Evolutionary conservation across 2,113 vertebrate species (phyloP), one percentile per base, ranked within the genome.

Genomic region (Nesoenas mayeri): DNA sequence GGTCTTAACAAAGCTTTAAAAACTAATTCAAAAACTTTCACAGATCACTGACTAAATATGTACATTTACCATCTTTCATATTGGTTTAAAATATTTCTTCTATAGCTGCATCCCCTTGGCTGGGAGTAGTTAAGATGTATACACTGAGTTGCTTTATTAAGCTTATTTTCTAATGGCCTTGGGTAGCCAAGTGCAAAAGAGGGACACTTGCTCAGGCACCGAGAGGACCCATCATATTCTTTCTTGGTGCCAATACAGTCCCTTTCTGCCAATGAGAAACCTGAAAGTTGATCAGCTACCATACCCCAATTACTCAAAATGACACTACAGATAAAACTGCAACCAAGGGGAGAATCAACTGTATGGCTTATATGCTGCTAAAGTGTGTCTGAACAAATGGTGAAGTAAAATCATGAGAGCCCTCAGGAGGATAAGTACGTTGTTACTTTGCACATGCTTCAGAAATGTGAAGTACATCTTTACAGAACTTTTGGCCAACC

Each of bases 1-100:
- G 99, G 99, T 99, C 99, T 99, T 99, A 99, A 99, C 99, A 99
- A 99, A 99, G 99, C 99, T 99, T 99, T 99, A 99, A 99, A 99
- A 99, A 99, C 98, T 98, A 98, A 98, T 98, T 98, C 98, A 98
- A 98, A 98, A 99, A 99, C 99, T 99, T 99, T 98, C 98, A 99
- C 98, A 98, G 98, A 98, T 98, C 99, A 98, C 98, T 98, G 98
- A 94, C 98, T 98, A 98, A 98, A 98, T 98, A 98, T 97, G 98
- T 97, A 98, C 98, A 98, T 98, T 98, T 98, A 98, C 98, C 98
- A 98, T 98, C 98, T 98, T 98, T 98, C 97, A 97, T 97, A 91
- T 80, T 94, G 98, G 98, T 98, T 97, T 97, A 97, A 96, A 91
- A 93, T 94, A 97, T 96, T 97, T 97, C 98, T 98, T 97, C 97